Evolutionary conservation across 2,797 vertebrate species (phyloP).

Genomic region (Schizothorax lantsangensis): DNA sequence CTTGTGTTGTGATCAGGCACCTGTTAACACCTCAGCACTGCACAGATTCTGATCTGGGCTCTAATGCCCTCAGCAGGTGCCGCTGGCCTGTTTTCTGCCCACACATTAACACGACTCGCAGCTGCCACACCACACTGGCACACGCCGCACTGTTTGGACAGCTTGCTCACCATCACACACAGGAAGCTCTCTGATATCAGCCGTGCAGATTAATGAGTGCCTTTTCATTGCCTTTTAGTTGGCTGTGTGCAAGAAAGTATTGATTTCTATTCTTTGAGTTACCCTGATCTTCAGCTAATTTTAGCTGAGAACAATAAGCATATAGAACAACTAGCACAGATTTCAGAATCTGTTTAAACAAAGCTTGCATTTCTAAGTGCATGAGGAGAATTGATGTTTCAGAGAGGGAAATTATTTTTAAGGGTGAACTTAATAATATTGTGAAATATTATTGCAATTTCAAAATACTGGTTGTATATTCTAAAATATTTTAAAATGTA

Average conservation of each 20-base stretch:
- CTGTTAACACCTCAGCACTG: constrained; percentile 22
- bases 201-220: not conserved
- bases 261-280: constrained; percentile 2
- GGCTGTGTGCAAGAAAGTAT: not conserved
- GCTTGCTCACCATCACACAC: not conserved
- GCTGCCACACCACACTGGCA: constrained; percentile 23
- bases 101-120: constrained; percentile 31
- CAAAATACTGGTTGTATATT: too few species aligned
- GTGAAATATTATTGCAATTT: not conserved
- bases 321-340: not conserved
- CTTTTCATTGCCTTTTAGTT: not conserved
- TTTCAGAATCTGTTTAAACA: constrained; percentile 1
- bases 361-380: not conserved
- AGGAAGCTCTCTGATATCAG: constrained; percentile 6
- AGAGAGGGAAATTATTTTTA: not conserved
- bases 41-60: constrained; percentile 21
- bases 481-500: not conserved
- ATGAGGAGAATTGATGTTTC: not conserved
- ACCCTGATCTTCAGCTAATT: not conserved
- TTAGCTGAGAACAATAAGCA: not conserved
- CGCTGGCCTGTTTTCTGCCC: constrained; percentile 20
- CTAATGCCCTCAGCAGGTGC: constrained; percentile 34
- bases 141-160: constrained; percentile 2
- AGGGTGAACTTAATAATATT: not conserved
- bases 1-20: constrained; percentile 25